Evolutionary conservation across 2,113 vertebrate genomes (phyloP).

Genomic region (Tringa solitaria): DNA sequence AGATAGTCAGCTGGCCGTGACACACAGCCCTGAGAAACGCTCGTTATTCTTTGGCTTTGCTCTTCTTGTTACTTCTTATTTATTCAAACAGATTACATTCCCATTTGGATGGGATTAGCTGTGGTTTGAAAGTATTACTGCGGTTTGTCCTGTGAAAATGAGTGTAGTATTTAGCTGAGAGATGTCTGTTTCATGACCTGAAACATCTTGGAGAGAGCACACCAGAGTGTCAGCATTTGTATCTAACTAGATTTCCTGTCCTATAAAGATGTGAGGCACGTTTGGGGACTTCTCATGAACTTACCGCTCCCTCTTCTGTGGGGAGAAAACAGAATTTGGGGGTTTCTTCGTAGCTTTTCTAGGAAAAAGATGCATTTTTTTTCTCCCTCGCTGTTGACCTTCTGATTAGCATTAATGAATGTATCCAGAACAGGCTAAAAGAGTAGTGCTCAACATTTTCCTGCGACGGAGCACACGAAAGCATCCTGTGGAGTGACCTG

Average conservation of each 20-base stretch:
- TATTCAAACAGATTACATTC: constrained; percentile 60
- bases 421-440: neutral
- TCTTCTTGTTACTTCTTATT: constrained; percentile 58
- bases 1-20: neutral
- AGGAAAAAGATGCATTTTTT: neutral
- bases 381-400: neutral
- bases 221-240: constrained; percentile 12
- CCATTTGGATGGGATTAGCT: constrained; percentile 61
- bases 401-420: neutral
- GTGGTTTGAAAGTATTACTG: constrained; percentile 55
- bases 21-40: neutral
- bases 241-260: constrained; percentile 50
- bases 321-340: neutral
- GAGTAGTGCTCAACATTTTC: neutral
- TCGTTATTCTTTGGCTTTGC: constrained; percentile 35
- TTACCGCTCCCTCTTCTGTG: neutral
- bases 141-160: constrained; percentile 47
- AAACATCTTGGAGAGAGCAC: constrained; percentile 38
- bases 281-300: neutral
- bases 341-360: neutral
- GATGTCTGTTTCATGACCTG: constrained; percentile 47
- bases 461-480: neutral
- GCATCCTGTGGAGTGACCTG: neutral
- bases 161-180: constrained; percentile 48
- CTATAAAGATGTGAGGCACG: neutral